These are phyloP conservation scores for Diarsia mendica DNA, from an alignment of 2,888 invertebrate species.

Conservation along the genomic window DNA sequence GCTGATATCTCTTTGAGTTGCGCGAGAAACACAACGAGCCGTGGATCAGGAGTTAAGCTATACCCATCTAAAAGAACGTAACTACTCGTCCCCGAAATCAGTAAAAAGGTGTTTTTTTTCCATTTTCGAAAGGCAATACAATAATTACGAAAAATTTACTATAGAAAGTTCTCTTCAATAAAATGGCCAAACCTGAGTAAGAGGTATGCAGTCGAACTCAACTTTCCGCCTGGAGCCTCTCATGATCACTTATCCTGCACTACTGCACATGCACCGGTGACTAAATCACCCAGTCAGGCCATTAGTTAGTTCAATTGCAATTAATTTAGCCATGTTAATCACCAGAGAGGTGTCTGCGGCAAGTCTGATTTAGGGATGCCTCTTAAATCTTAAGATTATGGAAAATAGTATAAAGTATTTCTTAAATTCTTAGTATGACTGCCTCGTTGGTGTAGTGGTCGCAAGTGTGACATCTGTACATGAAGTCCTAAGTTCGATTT, in stretches of 20 bases:
- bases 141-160: background rate
- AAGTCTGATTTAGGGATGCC: constrained; percentile 66
- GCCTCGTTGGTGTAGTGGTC: too few relatives aligned
- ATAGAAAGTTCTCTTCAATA: background rate
- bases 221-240: constrained; percentile 65
- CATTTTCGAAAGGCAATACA: too few relatives aligned
- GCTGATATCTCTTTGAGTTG: too few relatives aligned
- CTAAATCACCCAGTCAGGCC: background rate
- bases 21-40: too few relatives aligned
- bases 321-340: constrained; percentile 67
- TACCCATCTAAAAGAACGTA: too few relatives aligned
- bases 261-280: constrained; percentile 38
- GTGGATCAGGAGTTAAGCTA: too few relatives aligned
- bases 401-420: too few relatives aligned
- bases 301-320: constrained; percentile 64
- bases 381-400: background rate
- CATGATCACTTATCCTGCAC: constrained; percentile 69
- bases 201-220: constrained; percentile 81
- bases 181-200: constrained; percentile 78
- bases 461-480: too few relatives aligned
- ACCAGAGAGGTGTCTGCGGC: constrained; percentile 66
- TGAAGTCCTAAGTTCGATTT: too few relatives aligned
- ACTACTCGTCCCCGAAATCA: too few relatives aligned
- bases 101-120: too few relatives aligned
- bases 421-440: too few relatives aligned